Percentiles rank a stretch among this genome's conserved stretches.
These are phyloP conservation scores for Eupeodes latifasciatus DNA, from an alignment of 2,888 invertebrate species.

Conservation along the genomic window DNA sequence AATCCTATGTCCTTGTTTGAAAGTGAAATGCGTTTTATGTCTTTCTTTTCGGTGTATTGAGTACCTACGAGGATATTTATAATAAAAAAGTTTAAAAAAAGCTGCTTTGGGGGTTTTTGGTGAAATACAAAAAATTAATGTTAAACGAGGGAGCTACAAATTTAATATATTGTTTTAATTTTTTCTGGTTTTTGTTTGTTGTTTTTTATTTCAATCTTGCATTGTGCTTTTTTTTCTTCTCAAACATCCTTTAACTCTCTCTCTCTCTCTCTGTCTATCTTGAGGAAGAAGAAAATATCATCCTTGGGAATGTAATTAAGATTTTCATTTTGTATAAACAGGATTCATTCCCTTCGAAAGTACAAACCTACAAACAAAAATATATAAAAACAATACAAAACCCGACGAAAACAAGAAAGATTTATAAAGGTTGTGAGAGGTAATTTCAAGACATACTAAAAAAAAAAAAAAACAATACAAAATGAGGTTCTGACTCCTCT, in stretches of 20 bases:
- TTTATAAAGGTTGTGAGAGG: constrained; percentile 66
- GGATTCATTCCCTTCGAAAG: constrained; percentile 14
- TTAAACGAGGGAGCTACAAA: constrained; percentile 53
- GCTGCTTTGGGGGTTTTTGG: not conserved
- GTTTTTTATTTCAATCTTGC: constrained; percentile 55
- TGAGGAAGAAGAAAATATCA: not conserved
- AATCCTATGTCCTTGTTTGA: constrained; percentile 37
- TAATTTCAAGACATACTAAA: constrained; percentile 45
- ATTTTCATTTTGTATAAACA: constrained; percentile 62
- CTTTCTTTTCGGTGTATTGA: constrained; percentile 7
- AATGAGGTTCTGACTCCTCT: constrained; percentile 38
- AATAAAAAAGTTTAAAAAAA: not conserved
- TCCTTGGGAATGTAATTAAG: constrained; percentile 68
- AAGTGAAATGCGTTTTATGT: constrained; percentile 59
- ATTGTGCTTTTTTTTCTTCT: constrained; percentile 21
- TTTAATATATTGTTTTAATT: constrained; percentile 66
- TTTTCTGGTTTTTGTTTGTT: constrained; percentile 48
- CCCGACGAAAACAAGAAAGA: constrained; percentile 3
- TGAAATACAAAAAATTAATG: constrained; percentile 29
- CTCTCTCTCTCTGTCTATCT: constrained; percentile 1
- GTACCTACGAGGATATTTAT: too few species aligned
- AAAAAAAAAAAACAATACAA: not conserved
- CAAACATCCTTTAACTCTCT: constrained; percentile 26
- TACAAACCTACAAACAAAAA: not conserved
- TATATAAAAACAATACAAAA: constrained; percentile 19